Evolutionary conservation across 2,113 vertebrate genomes (phyloP).

Genomic region (Vanacampus margaritifer): DNA sequence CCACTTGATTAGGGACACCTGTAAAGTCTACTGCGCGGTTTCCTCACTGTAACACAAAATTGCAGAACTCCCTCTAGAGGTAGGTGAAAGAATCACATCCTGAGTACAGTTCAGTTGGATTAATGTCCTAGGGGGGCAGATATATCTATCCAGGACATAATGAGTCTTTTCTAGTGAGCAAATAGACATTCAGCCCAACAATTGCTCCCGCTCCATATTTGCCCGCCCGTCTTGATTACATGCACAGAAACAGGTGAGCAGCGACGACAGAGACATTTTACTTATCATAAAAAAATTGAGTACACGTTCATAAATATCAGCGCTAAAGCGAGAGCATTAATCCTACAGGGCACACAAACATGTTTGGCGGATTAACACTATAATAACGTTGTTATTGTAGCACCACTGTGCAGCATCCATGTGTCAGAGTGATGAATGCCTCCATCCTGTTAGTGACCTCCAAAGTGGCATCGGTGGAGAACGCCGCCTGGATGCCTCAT

Average conservation of each 20-base stretch:
- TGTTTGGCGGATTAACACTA: constrained; percentile 38
- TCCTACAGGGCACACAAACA: constrained; percentile 21
- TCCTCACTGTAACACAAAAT: too few relatives aligned
- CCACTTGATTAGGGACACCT: too few relatives aligned
- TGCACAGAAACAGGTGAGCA: constrained; percentile 4
- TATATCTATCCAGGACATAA: too few relatives aligned
- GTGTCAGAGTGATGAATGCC: constrained; percentile 64
- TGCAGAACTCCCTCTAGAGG: too few relatives aligned
- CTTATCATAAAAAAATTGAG: not conserved
- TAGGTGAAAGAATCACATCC: too few relatives aligned
- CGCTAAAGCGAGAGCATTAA: constrained; percentile 17
- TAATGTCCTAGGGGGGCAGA: too few relatives aligned
- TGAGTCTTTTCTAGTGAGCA: constrained; percentile 50
- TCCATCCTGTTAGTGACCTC: constrained; percentile 60
- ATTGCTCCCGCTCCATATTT: constrained; percentile 40
- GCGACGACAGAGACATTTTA: not conserved
- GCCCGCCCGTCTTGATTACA: constrained; percentile 38
- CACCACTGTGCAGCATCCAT: constrained; percentile 44
- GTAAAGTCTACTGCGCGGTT: too few relatives aligned
- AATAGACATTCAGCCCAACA: constrained; percentile 52
- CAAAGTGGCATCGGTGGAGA: constrained; percentile 61
- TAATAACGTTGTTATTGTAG: constrained; percentile 7
- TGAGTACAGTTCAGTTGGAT: too few relatives aligned
- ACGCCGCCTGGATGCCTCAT: constrained; percentile 37
- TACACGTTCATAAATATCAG: not conserved